A percentile compares a stretch with the other conserved stretches of the same genome.
Evolutionary conservation across 2,888 invertebrate genomes (phyloP).

Genomic region (Eilema caniola): DNA sequence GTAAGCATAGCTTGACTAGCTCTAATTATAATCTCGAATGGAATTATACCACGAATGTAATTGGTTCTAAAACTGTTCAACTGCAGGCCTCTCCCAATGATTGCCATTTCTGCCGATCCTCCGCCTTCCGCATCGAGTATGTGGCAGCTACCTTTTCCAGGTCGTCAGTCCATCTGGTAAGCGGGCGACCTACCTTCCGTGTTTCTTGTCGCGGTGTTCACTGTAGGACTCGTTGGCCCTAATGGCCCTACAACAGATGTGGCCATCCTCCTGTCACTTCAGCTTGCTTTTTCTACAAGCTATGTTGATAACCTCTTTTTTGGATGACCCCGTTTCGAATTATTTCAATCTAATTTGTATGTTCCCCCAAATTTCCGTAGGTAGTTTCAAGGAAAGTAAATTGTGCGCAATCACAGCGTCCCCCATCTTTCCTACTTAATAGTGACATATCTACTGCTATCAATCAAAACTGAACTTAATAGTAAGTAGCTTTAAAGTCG

Average conservation of each 20-base stretch:
- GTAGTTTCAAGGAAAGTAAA: constrained; percentile 30
- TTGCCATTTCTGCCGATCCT: no score
- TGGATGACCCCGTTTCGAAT: no score
- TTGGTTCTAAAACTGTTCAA: neutral
- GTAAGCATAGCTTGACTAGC: no score
- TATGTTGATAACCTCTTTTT: no score
- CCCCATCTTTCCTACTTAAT: constrained; percentile 20
- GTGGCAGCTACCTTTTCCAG: no score
- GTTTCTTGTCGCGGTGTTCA: no score
- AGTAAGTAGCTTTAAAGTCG: neutral
- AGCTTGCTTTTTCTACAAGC: constrained; percentile 11
- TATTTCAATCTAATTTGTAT: constrained; percentile 1
- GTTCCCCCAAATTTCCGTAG: constrained; percentile 28
- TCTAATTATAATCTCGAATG: neutral
- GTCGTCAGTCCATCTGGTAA: no score
- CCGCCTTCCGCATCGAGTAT: no score
- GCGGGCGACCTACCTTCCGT: no score
- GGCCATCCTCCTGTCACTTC: neutral
- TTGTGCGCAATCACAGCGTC: constrained; percentile 29
- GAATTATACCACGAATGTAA: neutral
- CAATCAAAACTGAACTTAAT: constrained; percentile 25
- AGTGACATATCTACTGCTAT: neutral
- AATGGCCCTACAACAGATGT: no score
- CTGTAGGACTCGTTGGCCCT: no score
- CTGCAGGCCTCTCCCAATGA: no score